These are phyloP conservation scores for Syritta pipiens DNA, from an alignment of 2,888 invertebrate genomes.

Conservation along the genomic window DNA sequence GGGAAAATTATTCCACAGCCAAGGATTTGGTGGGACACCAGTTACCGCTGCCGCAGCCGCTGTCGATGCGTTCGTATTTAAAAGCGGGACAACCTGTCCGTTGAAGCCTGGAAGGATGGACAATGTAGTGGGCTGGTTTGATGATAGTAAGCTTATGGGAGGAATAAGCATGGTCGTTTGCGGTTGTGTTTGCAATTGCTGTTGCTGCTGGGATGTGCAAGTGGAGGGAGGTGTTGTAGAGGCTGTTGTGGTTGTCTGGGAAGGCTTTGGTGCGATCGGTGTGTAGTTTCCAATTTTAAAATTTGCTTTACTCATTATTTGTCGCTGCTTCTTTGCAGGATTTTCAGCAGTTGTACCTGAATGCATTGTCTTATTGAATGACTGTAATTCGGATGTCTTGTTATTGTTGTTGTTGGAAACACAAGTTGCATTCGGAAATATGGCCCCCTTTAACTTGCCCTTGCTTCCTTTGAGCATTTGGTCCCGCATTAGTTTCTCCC, in stretches of 20 bases:
- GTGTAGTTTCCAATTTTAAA: conserved; percentile 17
- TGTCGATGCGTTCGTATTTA: conserved; percentile 40
- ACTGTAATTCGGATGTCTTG: conserved; percentile 1
- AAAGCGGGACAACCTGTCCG: conserved; percentile 31
- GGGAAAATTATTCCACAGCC: conserved; percentile 77
- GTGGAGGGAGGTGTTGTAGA: conserved; percentile 49
- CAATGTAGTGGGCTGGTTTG: conserved; percentile 7
- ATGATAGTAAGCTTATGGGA: conserved; percentile 33
- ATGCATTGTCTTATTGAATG: conserved; percentile 58
- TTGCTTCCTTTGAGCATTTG: conserved; percentile 79
- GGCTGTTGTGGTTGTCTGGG: conserved; percentile 35
- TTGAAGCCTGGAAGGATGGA: conserved; percentile 35
- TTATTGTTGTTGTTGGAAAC: conserved; percentile 48
- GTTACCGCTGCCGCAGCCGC: conserved; percentile 23
- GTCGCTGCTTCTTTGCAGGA: conserved; percentile 41
- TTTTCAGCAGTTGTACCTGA: conserved; percentile 22
- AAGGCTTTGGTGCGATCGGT: conserved; percentile 43
- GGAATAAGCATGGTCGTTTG: conserved; percentile 29
- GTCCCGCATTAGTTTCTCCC: conserved; percentile 84
- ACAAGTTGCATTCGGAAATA: conserved; percentile 26
- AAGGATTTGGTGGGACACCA: conserved; percentile 63
- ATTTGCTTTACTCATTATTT: conserved; percentile 27
- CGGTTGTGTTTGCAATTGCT: conserved; percentile 63
- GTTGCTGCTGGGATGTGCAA: conserved; percentile 29
- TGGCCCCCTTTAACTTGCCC: conserved; percentile 51